Conservation (phyloP, 2,113 vertebrate genomes). For the Cyprinus carpio region DNA sequence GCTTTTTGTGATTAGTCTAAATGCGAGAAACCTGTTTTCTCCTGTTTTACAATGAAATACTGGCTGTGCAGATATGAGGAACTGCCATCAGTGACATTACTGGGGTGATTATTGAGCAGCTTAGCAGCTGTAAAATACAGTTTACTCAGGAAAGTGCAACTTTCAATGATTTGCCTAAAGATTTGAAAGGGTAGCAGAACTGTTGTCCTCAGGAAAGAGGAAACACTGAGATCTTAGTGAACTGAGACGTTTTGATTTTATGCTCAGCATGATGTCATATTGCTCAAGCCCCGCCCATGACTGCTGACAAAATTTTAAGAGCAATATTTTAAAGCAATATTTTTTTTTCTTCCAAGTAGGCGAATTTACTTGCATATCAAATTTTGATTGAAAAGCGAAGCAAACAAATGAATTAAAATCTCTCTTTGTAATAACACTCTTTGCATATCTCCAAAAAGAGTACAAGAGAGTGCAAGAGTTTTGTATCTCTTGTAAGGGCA, state of each 20-base stretch:
- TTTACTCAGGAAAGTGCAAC: slow-evolving; percentile 9
- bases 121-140: background rate
- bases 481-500: background rate
- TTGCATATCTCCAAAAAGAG: background rate
- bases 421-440: background rate
- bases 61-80: background rate
- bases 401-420: background rate
- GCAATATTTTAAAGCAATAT: background rate
- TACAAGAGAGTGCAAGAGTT: background rate
- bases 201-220: background rate
- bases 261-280: no score
- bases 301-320: background rate
- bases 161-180: background rate
- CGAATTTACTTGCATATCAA: background rate
- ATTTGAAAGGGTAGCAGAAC: background rate
- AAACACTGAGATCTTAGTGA: background rate
- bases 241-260: no score
- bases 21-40: background rate
- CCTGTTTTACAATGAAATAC: background rate
- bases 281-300: no score
- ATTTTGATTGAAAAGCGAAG: background rate
- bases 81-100: background rate
- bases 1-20: slow-evolving; percentile 1
- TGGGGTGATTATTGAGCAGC: background rate
- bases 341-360: background rate